A percentile compares a stretch with the other conserved stretches of the same genome.
Evolutionary conservation across 2,888 invertebrate species (phyloP).

Genomic region (Tipula lateralis): DNA sequence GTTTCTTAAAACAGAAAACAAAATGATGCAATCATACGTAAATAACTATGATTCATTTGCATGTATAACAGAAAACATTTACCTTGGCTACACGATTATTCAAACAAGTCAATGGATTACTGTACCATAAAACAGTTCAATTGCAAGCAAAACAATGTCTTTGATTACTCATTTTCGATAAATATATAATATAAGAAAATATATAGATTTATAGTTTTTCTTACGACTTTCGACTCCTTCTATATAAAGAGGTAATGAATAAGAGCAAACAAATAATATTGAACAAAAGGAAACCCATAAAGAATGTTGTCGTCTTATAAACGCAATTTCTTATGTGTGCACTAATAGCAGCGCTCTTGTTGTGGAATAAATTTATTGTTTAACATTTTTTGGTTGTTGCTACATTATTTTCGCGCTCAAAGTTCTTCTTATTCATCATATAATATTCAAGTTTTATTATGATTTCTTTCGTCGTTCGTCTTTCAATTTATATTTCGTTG

Average conservation of each 20-base stretch:
- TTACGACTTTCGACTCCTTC: neutral
- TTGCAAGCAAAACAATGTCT: neutral
- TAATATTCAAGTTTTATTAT: neutral
- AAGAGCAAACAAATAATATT: neutral
- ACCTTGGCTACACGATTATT: neutral
- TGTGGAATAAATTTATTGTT: neutral
- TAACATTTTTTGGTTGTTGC: neutral
- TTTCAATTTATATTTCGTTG: neutral
- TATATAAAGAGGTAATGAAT: neutral
- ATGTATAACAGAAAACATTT: neutral
- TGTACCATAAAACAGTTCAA: neutral
- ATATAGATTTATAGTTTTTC: neutral
- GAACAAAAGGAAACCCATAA: neutral
- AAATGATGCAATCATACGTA: neutral
- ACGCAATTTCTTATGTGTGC: neutral
- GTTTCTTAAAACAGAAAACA: neutral
- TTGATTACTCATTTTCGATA: neutral
- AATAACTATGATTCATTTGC: neutral
- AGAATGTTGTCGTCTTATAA: neutral
- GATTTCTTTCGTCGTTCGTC: neutral
- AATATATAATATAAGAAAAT: neutral
- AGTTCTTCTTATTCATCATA: neutral
- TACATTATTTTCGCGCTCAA: neutral
- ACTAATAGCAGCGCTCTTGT: neutral
- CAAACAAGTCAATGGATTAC: neutral